A percentile compares a stretch with the other conserved stretches of the same genome.
Evolutionary conservation across 2,797 vertebrate species (phyloP).

Genomic region (Picus viridis): DNA sequence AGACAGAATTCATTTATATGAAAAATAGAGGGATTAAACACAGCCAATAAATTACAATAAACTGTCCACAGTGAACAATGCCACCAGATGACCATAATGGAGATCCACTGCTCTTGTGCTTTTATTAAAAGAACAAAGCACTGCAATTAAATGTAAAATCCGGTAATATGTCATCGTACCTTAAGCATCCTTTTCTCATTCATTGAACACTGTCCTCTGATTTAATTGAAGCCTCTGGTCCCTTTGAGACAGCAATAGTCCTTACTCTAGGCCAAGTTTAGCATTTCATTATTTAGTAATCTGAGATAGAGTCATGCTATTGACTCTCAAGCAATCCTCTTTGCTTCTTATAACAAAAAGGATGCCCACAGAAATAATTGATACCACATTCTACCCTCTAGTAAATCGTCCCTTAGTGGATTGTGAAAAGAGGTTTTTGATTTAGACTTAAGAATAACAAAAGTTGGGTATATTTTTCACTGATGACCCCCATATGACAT

Average conservation of each 20-base stretch:
- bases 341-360: slow-evolving; percentile 75
- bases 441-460: slow-evolving; percentile 72
- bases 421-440: slow-evolving; percentile 67
- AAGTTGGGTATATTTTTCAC: slow-evolving; percentile 71
- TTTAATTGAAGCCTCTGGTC: slow-evolving; percentile 67
- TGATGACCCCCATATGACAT: slow-evolving; percentile 69
- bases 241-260: slow-evolving; percentile 67
- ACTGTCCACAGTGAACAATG: slow-evolving; percentile 59
- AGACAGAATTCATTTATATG: slow-evolving; percentile 60
- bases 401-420: slow-evolving; percentile 58
- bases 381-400: slow-evolving; percentile 76
- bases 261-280: slow-evolving; percentile 66
- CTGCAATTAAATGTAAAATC: slow-evolving; percentile 73
- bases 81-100: slow-evolving; percentile 65
- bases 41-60: slow-evolving; percentile 51
- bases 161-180: slow-evolving; percentile 68
- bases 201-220: slow-evolving; percentile 51
- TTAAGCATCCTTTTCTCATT: slow-evolving; percentile 68
- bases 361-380: slow-evolving; percentile 79
- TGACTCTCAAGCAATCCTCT: slow-evolving; percentile 70
- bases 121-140: slow-evolving; percentile 74
- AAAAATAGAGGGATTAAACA: slow-evolving; percentile 59
- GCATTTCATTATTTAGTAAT: slow-evolving; percentile 73
- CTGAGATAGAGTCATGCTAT: slow-evolving; percentile 65
- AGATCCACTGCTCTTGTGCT: slow-evolving; percentile 64